Conservation (phyloP, 2,797 vertebrate genomes). For the Lophotriccus pileatus region DNA sequence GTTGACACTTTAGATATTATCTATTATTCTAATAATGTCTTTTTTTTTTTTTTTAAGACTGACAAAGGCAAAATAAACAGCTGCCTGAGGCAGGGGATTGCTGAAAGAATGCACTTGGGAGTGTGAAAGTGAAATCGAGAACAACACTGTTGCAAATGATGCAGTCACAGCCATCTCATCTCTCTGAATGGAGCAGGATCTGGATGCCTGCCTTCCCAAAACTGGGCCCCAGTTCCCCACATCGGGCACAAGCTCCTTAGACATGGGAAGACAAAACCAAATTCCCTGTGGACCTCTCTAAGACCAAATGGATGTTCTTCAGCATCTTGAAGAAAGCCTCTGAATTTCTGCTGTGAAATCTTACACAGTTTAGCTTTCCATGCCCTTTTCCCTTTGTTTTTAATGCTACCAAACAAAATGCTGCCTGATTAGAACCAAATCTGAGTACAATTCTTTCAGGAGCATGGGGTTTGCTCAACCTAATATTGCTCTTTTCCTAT, state of each 20-base stretch:
- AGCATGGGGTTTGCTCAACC: neutral
- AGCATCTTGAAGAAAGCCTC: neutral
- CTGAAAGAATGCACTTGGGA: neutral
- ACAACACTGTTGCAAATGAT: neutral
- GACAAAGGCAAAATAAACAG: neutral
- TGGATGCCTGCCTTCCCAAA: accelerated
- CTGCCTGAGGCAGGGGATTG: neutral
- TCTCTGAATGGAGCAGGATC: neutral
- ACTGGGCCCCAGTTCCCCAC: neutral
- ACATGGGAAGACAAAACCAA: neutral
- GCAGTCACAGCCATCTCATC: neutral
- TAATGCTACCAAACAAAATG: neutral
- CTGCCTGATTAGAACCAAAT: neutral
- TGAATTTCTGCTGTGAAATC: neutral
- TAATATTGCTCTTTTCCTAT: neutral
- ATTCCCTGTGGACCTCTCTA: neutral
- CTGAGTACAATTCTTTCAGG: neutral
- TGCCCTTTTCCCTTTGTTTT: neutral
- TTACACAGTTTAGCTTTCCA: neutral
- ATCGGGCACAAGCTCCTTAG: neutral
- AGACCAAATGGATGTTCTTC: neutral
- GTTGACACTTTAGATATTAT: neutral
- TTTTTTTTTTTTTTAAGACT: neutral
- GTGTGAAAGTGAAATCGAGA: neutral
- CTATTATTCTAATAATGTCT: neutral